Conservation (phyloP, 2,888 invertebrate genomes). For the Brassicogethes aeneus region DNA sequence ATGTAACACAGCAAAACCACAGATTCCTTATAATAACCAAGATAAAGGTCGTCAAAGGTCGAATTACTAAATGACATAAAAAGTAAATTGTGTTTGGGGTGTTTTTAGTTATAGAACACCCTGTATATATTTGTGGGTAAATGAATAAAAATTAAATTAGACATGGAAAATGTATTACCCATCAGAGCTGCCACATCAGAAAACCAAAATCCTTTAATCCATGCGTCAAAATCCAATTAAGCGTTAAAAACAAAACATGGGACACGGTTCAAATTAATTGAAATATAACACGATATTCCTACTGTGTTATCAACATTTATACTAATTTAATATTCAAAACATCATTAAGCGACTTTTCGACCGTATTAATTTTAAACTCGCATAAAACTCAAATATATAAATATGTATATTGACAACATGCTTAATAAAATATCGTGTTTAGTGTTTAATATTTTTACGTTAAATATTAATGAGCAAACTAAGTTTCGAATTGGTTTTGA, state of each 20-base stretch:
- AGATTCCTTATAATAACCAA: too few relatives aligned
- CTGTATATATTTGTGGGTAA: too few relatives aligned
- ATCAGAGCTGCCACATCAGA: too few relatives aligned
- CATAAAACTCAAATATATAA: neutral
- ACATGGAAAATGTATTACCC: too few relatives aligned
- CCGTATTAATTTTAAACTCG: constrained; percentile 4
- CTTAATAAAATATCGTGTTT: neutral
- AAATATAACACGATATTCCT: neutral
- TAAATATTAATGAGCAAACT: neutral
- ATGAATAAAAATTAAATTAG: too few relatives aligned
- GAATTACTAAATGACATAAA: too few relatives aligned
- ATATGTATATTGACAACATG: neutral
- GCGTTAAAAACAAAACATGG: neutral
- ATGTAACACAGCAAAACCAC: too few relatives aligned
- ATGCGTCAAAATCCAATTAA: neutral
- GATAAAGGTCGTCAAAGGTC: too few relatives aligned
- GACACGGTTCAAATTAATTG: neutral
- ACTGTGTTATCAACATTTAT: constrained; percentile 5
- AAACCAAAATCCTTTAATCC: too few relatives aligned
- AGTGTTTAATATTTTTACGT: neutral
- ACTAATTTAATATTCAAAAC: constrained; percentile 8
- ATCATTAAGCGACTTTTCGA: constrained; percentile 3
- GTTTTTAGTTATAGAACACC: too few relatives aligned
- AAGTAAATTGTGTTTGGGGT: too few relatives aligned
- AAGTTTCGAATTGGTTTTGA: too few relatives aligned